These are phyloP conservation scores for Hypolimnas misippus DNA, from an alignment of 2,888 invertebrate genomes.

Conservation along the genomic window DNA sequence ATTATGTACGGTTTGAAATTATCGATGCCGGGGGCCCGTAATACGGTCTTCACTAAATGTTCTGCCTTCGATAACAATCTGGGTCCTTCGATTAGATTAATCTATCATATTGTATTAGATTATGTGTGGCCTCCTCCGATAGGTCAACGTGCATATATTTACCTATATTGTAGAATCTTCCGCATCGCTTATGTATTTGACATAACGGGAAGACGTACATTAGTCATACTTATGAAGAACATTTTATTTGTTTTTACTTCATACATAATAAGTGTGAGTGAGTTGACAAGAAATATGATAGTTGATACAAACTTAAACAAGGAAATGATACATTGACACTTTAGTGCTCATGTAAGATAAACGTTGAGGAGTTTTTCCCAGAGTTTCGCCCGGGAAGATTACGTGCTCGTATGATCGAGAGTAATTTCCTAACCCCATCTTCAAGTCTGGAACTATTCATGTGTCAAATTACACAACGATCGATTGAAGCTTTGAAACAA, in stretches of 20 bases:
- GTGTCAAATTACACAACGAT: background rate
- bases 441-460: constrained; percentile 1
- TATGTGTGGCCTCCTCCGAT: constrained; percentile 29
- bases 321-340: too few relatives aligned
- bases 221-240: too few relatives aligned
- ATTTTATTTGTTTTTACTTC: too few relatives aligned
- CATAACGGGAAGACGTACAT: too few relatives aligned
- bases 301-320: too few relatives aligned
- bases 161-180: background rate
- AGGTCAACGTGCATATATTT: constrained; percentile 30
- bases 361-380: background rate
- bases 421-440: background rate
- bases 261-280: too few relatives aligned
- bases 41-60: constrained; percentile 31
- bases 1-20: constrained; percentile 32
- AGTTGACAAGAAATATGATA: too few relatives aligned
- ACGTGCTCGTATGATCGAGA: background rate
- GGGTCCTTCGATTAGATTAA: constrained; percentile 37
- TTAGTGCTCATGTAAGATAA: too few relatives aligned
- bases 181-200: background rate
- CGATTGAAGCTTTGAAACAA: constrained; percentile 1
- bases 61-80: constrained; percentile 40
- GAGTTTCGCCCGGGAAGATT: background rate
- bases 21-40: constrained; percentile 33
- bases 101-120: constrained; percentile 40